phyloP scores from a whole-genome alignment of 1,140 invertebrate species.

The Drosophila ambigua region DNA sequence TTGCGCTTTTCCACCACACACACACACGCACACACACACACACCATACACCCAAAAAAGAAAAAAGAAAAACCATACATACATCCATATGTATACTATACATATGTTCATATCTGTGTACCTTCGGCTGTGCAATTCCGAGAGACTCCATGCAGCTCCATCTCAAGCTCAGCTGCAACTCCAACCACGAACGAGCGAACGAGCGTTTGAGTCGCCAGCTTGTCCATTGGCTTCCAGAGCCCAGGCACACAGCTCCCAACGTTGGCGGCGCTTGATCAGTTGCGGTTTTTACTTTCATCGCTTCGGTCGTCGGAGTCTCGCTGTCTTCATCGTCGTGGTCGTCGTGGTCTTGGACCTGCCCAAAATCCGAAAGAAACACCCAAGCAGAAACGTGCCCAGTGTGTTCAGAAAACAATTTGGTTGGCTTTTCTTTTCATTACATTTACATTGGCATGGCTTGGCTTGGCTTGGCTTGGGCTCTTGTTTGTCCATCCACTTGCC shows the following conservation, averaged over 20 bases:
- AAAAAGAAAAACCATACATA: slow-evolving; percentile 5
- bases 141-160: neutral
- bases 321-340: too few relatives aligned
- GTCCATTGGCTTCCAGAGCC: slow-evolving; percentile 60
- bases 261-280: slow-evolving; percentile 78
- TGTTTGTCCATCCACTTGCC: slow-evolving; percentile 66
- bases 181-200: neutral
- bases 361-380: neutral
- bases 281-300: slow-evolving; percentile 83
- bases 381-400: slow-evolving; percentile 13
- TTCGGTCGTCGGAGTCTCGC: slow-evolving; percentile 56
- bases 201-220: slow-evolving; percentile 3
- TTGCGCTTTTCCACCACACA: slow-evolving; percentile 42
- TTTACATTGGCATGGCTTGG: slow-evolving; percentile 14
- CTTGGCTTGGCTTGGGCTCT: neutral
- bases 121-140: slow-evolving; percentile 5
- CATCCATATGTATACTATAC: neutral
- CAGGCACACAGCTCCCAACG: slow-evolving; percentile 24
- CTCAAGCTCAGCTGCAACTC: neutral
- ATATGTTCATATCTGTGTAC: neutral
- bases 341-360: slow-evolving; percentile 13
- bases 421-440: slow-evolving; percentile 46
- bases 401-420: slow-evolving; percentile 35
- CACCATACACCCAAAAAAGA: slow-evolving; percentile 5
- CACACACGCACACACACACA: slow-evolving; percentile 10